Evolutionary conservation across 2,888 invertebrate genomes (phyloP).

Genomic region (Scrobipalpa costella): DNA sequence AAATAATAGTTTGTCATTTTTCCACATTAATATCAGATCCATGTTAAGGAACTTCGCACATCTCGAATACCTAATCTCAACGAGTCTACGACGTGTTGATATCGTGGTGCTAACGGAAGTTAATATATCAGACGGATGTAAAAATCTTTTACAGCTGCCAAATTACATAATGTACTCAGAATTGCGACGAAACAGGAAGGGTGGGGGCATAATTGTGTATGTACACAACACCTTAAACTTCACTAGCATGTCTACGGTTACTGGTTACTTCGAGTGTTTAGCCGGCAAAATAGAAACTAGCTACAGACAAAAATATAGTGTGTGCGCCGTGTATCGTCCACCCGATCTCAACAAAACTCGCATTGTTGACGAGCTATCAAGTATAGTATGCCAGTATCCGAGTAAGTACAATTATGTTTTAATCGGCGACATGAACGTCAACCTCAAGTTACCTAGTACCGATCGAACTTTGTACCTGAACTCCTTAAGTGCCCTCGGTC

Average conservation of each 20-base stretch:
- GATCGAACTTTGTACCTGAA: neutral
- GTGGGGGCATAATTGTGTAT: neutral
- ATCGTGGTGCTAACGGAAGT: neutral
- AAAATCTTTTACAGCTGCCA: neutral
- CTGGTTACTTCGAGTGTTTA: neutral
- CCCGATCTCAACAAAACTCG: neutral
- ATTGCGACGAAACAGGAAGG: neutral
- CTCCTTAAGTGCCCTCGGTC: neutral
- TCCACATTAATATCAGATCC: neutral
- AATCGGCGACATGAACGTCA: conserved; percentile 11
- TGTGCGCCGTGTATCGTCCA: conserved; percentile 7
- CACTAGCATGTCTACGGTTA: neutral
- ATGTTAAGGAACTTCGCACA: neutral
- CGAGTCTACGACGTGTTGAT: neutral
- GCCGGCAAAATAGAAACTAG: neutral
- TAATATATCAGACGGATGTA: neutral
- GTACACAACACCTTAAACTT: neutral
- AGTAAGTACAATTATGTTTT: neutral
- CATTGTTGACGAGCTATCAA: neutral
- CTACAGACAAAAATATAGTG: neutral
- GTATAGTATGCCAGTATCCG: neutral
- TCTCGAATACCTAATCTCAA: neutral
- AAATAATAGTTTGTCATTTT: neutral
- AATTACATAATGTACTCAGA: neutral
- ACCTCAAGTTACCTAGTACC: neutral